These are phyloP conservation scores for Saguinus midas DNA, from an alignment of 2,113 vertebrate genomes.

Conservation along the genomic window DNA sequence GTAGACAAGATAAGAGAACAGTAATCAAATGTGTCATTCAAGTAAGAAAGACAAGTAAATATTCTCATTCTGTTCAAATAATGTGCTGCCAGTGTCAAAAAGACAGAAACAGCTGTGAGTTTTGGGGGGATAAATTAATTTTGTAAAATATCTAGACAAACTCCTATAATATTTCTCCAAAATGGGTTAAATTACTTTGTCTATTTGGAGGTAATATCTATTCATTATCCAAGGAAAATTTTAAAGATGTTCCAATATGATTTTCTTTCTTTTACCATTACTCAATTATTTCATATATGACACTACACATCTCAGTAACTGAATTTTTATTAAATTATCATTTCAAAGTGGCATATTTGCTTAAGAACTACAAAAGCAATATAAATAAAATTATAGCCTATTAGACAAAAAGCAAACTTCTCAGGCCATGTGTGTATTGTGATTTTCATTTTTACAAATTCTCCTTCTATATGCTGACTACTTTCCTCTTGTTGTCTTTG, in stretches of 20 bases:
- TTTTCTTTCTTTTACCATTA: not conserved
- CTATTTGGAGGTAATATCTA: not conserved
- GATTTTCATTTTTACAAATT: not conserved
- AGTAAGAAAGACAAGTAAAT: constrained; percentile 18
- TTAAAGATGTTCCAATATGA: not conserved
- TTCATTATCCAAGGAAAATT: not conserved
- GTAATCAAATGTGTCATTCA: constrained; percentile 47
- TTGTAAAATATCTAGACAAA: not conserved
- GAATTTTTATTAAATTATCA: not conserved
- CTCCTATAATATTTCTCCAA: not conserved
- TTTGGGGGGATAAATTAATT: not conserved
- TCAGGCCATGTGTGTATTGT: not conserved
- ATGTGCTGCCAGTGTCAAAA: not conserved
- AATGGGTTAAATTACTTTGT: not conserved
- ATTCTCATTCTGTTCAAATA: not conserved
- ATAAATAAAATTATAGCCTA: not conserved
- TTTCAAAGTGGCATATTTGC: not conserved
- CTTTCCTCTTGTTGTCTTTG: not conserved
- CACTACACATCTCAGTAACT: not conserved
- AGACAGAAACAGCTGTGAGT: not conserved
- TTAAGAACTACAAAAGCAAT: not conserved
- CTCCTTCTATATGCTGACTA: not conserved
- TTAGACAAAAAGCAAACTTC: not conserved
- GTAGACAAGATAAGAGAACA: constrained; percentile 17
- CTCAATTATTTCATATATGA: not conserved